Conservation (phyloP, 2,888 invertebrate genomes). For the Phania funesta region DNA sequence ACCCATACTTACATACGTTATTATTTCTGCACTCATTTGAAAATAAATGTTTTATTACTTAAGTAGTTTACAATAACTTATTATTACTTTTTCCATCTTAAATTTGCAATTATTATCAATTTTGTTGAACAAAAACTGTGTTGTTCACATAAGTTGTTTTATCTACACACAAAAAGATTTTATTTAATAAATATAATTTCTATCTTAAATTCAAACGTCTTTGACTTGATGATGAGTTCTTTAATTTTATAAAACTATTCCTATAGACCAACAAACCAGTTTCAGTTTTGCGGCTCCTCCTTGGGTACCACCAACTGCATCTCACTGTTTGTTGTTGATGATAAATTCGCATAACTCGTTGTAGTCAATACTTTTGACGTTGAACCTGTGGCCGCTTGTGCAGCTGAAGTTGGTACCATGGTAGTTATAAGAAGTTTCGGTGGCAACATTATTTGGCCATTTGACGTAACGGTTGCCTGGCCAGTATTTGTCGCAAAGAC, state of each 20-base stretch:
- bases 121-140: no score
- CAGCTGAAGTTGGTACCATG: slow-evolving; percentile 52
- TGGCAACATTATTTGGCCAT: slow-evolving; percentile 56
- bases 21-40: no score
- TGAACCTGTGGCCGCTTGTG: slow-evolving; percentile 1
- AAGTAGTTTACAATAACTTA: no score
- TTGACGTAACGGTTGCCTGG: slow-evolving; percentile 17
- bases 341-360: slow-evolving; percentile 36
- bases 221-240: slow-evolving; percentile 24
- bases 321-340: neutral
- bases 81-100: no score
- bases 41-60: no score
- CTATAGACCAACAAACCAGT: neutral
- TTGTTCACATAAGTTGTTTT: no score
- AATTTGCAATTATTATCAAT: no score
- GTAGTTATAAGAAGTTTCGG: slow-evolving; percentile 62
- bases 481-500: slow-evolving; percentile 39
- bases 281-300: slow-evolving; percentile 57
- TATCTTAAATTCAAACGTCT: neutral
- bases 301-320: slow-evolving; percentile 53
- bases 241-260: neutral
- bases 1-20: no score
- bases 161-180: no score
- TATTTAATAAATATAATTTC: no score
- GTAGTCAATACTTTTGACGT: slow-evolving; percentile 45